These are phyloP conservation scores for Gila robusta DNA, from an alignment of 2,797 vertebrate species.

Conservation along the genomic window DNA sequence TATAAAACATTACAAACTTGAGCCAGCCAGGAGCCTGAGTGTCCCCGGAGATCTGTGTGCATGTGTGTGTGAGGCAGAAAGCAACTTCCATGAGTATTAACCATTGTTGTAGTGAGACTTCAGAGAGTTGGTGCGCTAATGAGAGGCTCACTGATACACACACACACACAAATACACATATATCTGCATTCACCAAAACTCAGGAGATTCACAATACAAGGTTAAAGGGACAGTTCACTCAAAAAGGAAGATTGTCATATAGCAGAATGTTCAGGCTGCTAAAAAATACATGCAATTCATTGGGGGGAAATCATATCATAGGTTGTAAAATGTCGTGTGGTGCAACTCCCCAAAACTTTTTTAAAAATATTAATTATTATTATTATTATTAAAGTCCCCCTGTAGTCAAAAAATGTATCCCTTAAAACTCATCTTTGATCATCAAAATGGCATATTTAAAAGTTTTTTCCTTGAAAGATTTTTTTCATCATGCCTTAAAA, in stretches of 20 bases:
- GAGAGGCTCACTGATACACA: neutral
- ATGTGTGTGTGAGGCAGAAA: constrained; percentile 45
- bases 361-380: neutral
- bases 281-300: neutral
- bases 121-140: neutral
- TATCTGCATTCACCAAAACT: neutral
- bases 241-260: neutral
- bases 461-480: too few species aligned
- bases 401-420: too few species aligned
- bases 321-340: neutral
- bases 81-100: constrained; percentile 17
- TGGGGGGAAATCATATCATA: neutral
- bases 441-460: too few species aligned
- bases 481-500: too few species aligned
- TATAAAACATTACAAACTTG: constrained; percentile 51
- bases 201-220: neutral
- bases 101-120: constrained; percentile 17
- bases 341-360: neutral
- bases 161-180: neutral
- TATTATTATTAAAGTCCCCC: neutral
- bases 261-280: neutral
- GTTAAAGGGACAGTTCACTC: neutral
- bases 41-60: constrained; percentile 55
- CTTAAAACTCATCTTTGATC: too few species aligned
- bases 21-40: constrained; percentile 49